Evolutionary conservation across 2,888 invertebrate species (phyloP).

Genomic region (Ennomos erosarius): DNA sequence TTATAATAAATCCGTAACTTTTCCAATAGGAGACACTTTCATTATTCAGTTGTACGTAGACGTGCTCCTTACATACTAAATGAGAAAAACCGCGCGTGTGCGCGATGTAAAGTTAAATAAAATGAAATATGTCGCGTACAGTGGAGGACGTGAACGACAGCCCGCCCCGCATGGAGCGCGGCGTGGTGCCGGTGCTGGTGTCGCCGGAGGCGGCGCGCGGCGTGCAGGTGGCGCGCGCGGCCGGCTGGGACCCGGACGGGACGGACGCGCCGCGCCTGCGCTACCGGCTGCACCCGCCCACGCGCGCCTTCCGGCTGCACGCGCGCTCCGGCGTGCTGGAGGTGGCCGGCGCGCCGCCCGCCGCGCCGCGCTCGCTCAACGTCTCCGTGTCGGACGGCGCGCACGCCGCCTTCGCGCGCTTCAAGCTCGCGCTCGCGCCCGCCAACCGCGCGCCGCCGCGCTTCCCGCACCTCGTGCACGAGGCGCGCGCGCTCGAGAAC

Average conservation of each 20-base stretch:
- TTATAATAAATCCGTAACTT: no score
- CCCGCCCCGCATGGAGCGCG: constrained; percentile 93
- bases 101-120: no score
- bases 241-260: constrained; percentile 94
- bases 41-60: no score
- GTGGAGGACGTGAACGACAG: constrained; percentile 97
- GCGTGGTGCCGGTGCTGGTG: constrained; percentile 90
- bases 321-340: constrained; percentile 65
- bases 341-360: constrained; percentile 69
- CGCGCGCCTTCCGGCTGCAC: constrained; percentile 60
- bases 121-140: no score
- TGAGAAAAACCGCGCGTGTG: no score
- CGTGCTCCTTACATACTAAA: no score
- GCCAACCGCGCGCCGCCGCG: constrained; percentile 92
- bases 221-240: constrained; percentile 94
- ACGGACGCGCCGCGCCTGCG: constrained; percentile 90
- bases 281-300: constrained; percentile 89
- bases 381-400: constrained; percentile 98
- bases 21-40: no score
- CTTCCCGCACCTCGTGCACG: constrained; percentile 91
- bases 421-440: constrained; percentile 91
- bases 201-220: constrained; percentile 93
- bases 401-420: constrained; percentile 94
- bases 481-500: constrained; percentile 93
- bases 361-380: constrained; percentile 88